phyloP scores from a whole-genome alignment of 2,113 vertebrate species.

The Amphilophus citrinellus region DNA sequence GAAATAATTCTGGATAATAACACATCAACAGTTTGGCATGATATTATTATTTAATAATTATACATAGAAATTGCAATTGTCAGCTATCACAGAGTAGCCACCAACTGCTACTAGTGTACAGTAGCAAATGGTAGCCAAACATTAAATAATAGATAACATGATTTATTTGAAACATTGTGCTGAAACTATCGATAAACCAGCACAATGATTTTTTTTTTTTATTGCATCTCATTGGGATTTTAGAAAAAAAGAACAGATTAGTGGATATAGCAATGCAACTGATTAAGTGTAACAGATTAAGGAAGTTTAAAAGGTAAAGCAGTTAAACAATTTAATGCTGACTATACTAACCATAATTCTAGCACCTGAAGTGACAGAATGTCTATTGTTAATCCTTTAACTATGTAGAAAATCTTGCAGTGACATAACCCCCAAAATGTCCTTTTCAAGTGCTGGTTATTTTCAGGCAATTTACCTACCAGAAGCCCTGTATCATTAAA shows the following conservation, averaged over 20 bases:
- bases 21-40: neutral
- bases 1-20: neutral
- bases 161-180: no score
- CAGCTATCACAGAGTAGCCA: neutral
- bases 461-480: neutral
- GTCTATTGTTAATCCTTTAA: fast-evolving
- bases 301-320: neutral
- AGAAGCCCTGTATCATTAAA: neutral
- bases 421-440: neutral
- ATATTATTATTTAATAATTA: neutral
- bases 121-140: neutral
- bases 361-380: neutral
- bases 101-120: neutral
- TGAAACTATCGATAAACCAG: neutral
- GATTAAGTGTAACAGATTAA: neutral
- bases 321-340: neutral
- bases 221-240: neutral
- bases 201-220: neutral
- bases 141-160: neutral
- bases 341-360: neutral
- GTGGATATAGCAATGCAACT: neutral
- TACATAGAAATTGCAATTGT: neutral
- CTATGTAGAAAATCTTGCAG: neutral
- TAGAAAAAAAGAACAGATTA: neutral
- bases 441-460: neutral